Evolutionary conservation across 2,797 vertebrate genomes (phyloP).

Genomic region (Anomalospiza imberbis): DNA sequence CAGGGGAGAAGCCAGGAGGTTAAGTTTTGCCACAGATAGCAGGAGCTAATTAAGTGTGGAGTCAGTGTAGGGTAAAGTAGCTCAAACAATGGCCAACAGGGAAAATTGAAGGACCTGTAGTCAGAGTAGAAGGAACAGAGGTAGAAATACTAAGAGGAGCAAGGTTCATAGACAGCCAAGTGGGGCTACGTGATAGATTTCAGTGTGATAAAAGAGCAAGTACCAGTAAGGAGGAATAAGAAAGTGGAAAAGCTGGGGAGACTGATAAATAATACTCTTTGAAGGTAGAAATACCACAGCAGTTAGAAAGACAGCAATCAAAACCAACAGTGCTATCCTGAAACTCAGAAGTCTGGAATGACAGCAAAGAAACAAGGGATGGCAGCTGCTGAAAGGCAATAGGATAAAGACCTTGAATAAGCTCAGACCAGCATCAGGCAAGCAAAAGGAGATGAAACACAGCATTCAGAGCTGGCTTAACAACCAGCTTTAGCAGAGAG

Average conservation of each 20-base stretch:
- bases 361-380: not conserved
- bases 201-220: not conserved
- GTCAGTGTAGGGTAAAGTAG: slow-evolving; percentile 33
- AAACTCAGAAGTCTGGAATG: not conserved
- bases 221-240: not conserved
- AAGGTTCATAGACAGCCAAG: not conserved
- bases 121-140: not conserved
- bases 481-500: not conserved
- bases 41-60: slow-evolving; percentile 46
- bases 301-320: not conserved
- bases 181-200: not conserved
- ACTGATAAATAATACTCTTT: not conserved
- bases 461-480: not conserved
- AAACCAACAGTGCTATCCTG: not conserved
- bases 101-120: not conserved
- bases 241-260: not conserved
- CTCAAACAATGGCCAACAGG: not conserved
- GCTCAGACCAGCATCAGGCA: not conserved
- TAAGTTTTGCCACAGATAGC: not conserved
- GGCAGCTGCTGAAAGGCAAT: slow-evolving; percentile 1
- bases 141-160: not conserved
- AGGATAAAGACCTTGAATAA: not conserved
- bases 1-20: not conserved
- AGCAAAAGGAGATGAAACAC: not conserved
- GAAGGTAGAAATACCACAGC: not conserved